Evolutionary conservation across 2,888 invertebrate species (phyloP).

Genomic region (Clitarchus hookeri): DNA sequence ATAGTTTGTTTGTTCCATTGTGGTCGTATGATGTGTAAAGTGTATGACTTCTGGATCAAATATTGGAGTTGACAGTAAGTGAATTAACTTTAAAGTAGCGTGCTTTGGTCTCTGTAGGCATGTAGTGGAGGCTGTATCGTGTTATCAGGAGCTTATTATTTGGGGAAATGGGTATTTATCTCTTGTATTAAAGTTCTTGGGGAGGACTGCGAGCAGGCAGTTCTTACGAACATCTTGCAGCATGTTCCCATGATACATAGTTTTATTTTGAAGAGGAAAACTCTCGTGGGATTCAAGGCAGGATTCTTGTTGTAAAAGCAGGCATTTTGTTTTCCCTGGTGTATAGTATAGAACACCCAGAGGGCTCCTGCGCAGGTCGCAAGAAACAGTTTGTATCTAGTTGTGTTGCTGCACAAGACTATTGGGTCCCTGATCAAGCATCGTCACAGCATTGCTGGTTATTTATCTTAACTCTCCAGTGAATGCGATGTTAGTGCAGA

Average conservation of each 20-base stretch:
- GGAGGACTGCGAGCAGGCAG: background rate
- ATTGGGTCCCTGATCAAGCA: no score
- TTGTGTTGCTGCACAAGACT: background rate
- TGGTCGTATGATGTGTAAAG: background rate
- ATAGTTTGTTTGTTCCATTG: conserved; percentile 2
- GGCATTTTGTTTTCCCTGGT: no score
- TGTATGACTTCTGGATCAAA: background rate
- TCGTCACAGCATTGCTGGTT: no score
- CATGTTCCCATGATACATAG: no score
- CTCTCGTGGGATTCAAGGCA: no score
- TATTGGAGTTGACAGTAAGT: background rate
- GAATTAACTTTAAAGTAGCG: background rate
- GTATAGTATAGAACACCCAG: no score
- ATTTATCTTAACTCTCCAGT: no score
- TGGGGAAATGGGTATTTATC: background rate
- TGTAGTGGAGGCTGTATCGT: background rate
- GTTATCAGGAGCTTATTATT: background rate
- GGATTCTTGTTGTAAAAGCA: no score
- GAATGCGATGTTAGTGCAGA: no score
- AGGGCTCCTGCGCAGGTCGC: background rate
- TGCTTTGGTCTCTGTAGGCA: background rate
- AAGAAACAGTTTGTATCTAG: background rate
- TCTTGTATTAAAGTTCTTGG: background rate
- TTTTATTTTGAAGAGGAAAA: no score
- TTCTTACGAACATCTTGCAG: background rate